Percentiles rank a stretch among this genome's conserved stretches.
Conservation (phyloP, 1,140 invertebrate species). For the Trichogramma pretiosum region DNA sequence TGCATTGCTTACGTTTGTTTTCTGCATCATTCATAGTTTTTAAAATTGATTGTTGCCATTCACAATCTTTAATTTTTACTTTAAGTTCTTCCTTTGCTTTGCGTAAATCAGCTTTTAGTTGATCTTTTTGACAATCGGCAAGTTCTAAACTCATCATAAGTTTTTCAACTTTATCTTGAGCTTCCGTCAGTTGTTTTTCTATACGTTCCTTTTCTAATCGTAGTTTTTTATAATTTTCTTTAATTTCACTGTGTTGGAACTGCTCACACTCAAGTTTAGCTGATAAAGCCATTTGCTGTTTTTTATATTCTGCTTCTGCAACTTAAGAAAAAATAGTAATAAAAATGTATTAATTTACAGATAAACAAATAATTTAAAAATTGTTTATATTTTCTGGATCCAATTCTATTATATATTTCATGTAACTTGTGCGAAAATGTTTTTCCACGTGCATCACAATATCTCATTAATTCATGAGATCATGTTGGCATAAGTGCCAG, state of each 20-base stretch:
- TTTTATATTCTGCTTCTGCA: constrained; percentile 1
- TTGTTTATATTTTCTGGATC: background rate
- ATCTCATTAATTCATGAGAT: no score
- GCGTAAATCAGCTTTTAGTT: constrained; percentile 46
- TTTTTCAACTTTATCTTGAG: constrained; percentile 53
- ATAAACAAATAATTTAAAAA: no score
- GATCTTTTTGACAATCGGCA: constrained; percentile 46
- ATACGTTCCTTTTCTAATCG: constrained; percentile 44
- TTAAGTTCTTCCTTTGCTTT: constrained; percentile 48
- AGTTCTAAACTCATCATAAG: constrained; percentile 51
- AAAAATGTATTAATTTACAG: background rate
- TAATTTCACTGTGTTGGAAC: constrained; percentile 43
- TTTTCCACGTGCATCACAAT: no score
- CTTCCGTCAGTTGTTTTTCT: constrained; percentile 50
- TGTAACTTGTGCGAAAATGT: background rate
- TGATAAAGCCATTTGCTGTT: constrained; percentile 25
- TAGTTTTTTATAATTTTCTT: constrained; percentile 40
- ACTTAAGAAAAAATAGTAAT: background rate
- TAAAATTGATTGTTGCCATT: constrained; percentile 44
- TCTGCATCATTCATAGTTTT: constrained; percentile 33
- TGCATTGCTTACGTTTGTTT: constrained; percentile 30
- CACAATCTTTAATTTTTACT: constrained; percentile 45
- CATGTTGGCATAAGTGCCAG: no score
- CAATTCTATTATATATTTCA: background rate
- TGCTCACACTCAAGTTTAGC: constrained; percentile 41